phyloP scores from a whole-genome alignment of 2,888 invertebrate species.

The Thera obeliscata region DNA sequence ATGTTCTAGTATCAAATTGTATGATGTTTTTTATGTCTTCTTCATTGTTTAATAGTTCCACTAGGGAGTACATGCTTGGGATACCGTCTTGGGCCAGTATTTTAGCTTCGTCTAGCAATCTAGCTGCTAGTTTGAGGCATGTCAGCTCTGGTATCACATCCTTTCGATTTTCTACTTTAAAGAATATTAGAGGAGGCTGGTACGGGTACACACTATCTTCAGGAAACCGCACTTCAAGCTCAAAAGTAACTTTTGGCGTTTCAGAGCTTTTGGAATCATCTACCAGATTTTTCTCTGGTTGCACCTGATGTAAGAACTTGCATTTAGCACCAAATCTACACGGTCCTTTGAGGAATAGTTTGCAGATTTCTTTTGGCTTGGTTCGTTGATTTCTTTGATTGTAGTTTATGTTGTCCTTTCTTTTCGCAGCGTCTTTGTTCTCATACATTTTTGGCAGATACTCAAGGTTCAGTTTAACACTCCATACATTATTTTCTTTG shows the following conservation, averaged over 20 bases:
- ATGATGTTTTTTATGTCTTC: constrained; percentile 86
- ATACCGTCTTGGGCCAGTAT: constrained; percentile 87
- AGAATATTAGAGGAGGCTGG: constrained; percentile 89
- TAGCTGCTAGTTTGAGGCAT: constrained; percentile 87
- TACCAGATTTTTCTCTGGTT: constrained; percentile 57
- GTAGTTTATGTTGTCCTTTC: constrained; percentile 69
- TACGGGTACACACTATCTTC: constrained; percentile 89
- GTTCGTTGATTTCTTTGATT: constrained; percentile 66
- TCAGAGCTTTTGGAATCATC: constrained; percentile 58
- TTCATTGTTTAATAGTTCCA: constrained; percentile 88
- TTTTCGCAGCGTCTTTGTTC: constrained; percentile 76
- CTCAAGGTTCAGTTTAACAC: constrained; percentile 86
- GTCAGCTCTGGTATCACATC: constrained; percentile 86
- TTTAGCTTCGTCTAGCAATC: constrained; percentile 88
- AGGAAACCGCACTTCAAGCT: constrained; percentile 90
- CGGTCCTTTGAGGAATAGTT: constrained; percentile 86
- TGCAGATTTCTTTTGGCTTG: constrained; percentile 85
- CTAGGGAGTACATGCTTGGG: constrained; percentile 89
- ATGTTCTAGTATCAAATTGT: constrained; percentile 80
- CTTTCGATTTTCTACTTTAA: constrained; percentile 85
- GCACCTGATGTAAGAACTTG: constrained; percentile 88
- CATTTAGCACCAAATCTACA: constrained; percentile 91
- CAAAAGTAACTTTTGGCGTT: constrained; percentile 81
- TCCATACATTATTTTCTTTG: constrained; percentile 90
- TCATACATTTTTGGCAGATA: constrained; percentile 85